These are phyloP conservation scores for Amphilophus citrinellus DNA, from an alignment of 2,113 vertebrate species.

Conservation along the genomic window DNA sequence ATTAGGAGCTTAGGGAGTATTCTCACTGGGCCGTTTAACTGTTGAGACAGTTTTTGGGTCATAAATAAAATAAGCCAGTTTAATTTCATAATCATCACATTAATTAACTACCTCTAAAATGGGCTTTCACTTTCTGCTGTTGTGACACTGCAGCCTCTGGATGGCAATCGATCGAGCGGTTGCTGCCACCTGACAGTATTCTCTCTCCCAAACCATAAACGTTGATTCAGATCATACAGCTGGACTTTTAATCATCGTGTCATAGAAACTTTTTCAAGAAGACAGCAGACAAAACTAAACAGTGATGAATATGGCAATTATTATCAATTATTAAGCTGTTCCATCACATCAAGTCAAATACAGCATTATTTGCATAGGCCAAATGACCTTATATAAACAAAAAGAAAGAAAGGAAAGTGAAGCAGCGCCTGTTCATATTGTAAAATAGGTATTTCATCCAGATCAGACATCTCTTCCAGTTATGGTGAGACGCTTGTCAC, in stretches of 20 bases:
- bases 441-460: neutral
- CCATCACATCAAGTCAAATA: neutral
- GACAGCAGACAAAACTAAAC: neutral
- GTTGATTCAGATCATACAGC: neutral
- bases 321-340: neutral
- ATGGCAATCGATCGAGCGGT: neutral
- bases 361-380: neutral
- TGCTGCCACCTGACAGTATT: neutral
- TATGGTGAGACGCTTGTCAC: neutral
- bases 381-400: neutral
- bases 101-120: constrained; percentile 6
- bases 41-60: neutral
- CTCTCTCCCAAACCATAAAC: neutral
- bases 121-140: neutral
- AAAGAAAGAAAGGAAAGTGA: neutral
- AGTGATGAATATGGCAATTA: neutral
- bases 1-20: constrained; percentile 2
- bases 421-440: neutral
- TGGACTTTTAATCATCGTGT: neutral
- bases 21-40: neutral
- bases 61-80: neutral
- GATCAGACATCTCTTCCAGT: too few relatives aligned
- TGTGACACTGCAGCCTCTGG: neutral
- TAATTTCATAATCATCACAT: constrained; percentile 8
- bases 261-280: neutral